Evolutionary conservation across 92 coral and sea anemone species (phyloP), one percentile per base, ranked within the genome.

Genomic region (Umimayanthus chanpuru): DNA sequence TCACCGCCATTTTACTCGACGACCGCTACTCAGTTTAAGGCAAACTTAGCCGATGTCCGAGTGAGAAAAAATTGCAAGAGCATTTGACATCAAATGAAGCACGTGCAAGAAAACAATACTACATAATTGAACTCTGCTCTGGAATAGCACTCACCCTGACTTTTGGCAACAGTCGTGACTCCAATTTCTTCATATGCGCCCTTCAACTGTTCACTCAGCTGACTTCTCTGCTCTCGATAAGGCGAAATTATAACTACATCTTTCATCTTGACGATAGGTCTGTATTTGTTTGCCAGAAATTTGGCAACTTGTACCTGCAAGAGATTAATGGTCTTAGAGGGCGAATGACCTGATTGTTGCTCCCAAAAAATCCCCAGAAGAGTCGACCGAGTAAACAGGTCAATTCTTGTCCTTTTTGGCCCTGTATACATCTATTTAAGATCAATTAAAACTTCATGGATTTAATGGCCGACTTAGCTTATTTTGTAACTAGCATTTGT

Each of bases 141-240:
- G 68, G 1, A 61, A 23, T 61, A 28, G 47, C 9, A 38, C 79
- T 21, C 76, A 93, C 98, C 98, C 90, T 95, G 98, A 76, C 98
- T 95, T 80, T 95, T 95, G 67, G 89, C 91, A 77, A 95, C 81
- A 40, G 98, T 95, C 7, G 96, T 93, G 53, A 95, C 96, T 20
- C 53, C 88, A 58, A 95, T 95, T 6, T 87, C 93, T n/a, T 90
- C 92, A 77, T 90, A 90, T 12, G 93, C 90, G 23, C 88, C 94
- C 85, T 86, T 91, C 74, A 95, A 83, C 25, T 47, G 85, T 36
- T 91, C 90, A 4, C 88, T 81, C 76, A 95, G 89, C 23, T 85
- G 32, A 77, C 88, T 91, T 5, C 93, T 92, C 73, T 95, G 98
- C 47, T 93, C 91, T 73, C 98, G 92, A 88, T 95, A 95, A 41